These are phyloP conservation scores for Samia ricini DNA, from an alignment of 1,140 invertebrate species.

Conservation along the genomic window DNA sequence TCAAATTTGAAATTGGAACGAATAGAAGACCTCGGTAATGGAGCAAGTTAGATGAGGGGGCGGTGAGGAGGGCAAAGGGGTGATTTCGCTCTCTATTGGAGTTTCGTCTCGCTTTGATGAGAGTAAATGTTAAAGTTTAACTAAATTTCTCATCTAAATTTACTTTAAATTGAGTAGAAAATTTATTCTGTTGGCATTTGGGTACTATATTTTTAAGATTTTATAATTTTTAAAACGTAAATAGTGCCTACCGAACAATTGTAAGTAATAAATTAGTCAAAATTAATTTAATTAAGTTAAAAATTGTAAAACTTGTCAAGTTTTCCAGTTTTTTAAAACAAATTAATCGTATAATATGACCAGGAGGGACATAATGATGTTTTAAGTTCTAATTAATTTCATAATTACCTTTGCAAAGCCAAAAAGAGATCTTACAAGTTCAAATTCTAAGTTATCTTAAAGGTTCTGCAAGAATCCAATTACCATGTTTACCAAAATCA, in stretches of 20 bases:
- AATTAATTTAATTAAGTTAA: no score
- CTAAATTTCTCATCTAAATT: constrained; percentile 41
- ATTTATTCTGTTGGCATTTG: constrained; percentile 50
- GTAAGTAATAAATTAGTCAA: no score
- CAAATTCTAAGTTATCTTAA: background rate
- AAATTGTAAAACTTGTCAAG: no score
- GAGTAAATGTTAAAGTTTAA: constrained; percentile 53
- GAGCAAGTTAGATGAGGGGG: constrained; percentile 72
- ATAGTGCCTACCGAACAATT: no score
- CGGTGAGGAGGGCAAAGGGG: constrained; percentile 25
- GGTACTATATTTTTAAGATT: constrained; percentile 20
- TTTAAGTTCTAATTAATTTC: background rate
- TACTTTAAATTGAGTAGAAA: constrained; percentile 15
- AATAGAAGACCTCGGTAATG: constrained; percentile 71
- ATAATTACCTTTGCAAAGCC: background rate
- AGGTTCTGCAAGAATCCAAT: background rate
- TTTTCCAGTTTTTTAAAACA: no score
- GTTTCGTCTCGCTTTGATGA: constrained; percentile 22
- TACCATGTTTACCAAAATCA: background rate
- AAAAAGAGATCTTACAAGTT: background rate
- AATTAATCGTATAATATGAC: no score
- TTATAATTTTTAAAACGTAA: no score
- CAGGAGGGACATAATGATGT: background rate
- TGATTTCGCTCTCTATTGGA: constrained; percentile 23
- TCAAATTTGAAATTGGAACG: constrained; percentile 76